Percentiles rank a stretch among this genome's conserved stretches.
phyloP scores from a whole-genome alignment of 2,888 invertebrate genomes.

The Leucoma salicis region DNA sequence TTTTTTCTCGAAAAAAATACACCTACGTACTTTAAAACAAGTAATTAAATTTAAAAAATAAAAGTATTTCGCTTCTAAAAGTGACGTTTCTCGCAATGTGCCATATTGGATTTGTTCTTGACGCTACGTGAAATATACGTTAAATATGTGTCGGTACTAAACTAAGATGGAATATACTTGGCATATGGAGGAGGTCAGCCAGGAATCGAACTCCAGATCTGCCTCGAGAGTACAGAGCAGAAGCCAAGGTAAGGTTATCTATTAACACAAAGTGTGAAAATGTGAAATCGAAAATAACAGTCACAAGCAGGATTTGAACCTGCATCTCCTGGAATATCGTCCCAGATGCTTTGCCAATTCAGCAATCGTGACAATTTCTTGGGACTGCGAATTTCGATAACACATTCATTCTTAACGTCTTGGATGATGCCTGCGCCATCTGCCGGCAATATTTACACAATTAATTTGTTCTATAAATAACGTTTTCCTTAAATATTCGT shows the following conservation, averaged over 20 bases:
- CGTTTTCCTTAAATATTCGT: no score
- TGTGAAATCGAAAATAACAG: no score
- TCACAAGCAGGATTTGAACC: no score
- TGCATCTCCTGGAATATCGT: no score
- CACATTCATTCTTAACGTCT: no score
- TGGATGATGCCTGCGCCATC: no score
- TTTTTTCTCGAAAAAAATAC: neutral
- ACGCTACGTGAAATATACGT: constrained; percentile 43
- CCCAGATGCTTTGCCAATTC: no score
- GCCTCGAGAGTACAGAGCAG: constrained; percentile 46
- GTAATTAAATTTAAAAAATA: neutral
- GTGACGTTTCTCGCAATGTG: constrained; percentile 40
- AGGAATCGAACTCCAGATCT: constrained; percentile 51
- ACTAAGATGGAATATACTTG: constrained; percentile 76
- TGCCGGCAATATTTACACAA: no score
- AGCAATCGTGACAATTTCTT: no score
- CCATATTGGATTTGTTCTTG: constrained; percentile 40
- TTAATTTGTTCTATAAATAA: no score
- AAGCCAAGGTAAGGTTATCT: constrained; percentile 57
- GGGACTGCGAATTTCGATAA: no score
- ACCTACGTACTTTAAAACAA: neutral
- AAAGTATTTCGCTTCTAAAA: constrained; percentile 1
- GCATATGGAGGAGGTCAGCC: constrained; percentile 68
- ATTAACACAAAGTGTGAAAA: no score
- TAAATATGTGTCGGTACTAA: constrained; percentile 22